Evolutionary conservation across 2,888 invertebrate species (phyloP).

Genomic region (Euplagia quadripunctaria): DNA sequence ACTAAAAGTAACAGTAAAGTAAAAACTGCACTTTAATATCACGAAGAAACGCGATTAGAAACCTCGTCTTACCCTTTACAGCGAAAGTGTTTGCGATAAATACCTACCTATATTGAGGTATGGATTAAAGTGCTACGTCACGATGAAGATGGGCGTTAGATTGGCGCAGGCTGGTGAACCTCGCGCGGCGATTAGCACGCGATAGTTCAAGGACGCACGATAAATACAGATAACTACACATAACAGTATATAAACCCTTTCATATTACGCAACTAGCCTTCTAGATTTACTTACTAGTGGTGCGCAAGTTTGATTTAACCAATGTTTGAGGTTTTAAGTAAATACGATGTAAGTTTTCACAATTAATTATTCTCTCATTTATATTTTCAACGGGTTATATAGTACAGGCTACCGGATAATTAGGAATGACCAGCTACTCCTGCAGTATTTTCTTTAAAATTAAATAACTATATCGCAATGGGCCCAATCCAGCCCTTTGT

Average conservation of each 20-base stretch:
- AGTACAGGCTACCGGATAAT: too few relatives aligned
- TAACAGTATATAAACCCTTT: conserved; percentile 46
- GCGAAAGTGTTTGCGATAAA: conserved; percentile 49
- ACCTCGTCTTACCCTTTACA: conserved; percentile 25
- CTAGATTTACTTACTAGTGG: conserved; percentile 31
- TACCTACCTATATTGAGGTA: conserved; percentile 26
- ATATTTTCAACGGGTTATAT: too few relatives aligned
- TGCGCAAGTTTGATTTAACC: neutral
- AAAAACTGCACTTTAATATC: neutral
- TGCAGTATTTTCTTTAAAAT: too few relatives aligned
- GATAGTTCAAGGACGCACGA: conserved; percentile 77
- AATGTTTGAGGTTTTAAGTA: neutral
- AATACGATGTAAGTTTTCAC: neutral
- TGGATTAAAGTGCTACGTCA: conserved; percentile 44
- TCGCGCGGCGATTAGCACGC: conserved; percentile 71
- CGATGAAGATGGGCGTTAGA: conserved; percentile 48
- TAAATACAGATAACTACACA: conserved; percentile 44
- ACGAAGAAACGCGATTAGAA: neutral
- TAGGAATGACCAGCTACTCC: too few relatives aligned
- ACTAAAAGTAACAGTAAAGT: neutral
- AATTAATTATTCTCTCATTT: too few relatives aligned
- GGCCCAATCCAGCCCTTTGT: too few relatives aligned
- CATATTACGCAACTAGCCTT: conserved; percentile 54
- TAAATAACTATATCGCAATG: too few relatives aligned
- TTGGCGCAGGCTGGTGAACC: conserved; percentile 49